Evolutionary conservation across 2,888 invertebrate species (phyloP), one percentile per base, ranked within the genome.

Genomic region (Rhamphomyia laevipes): DNA sequence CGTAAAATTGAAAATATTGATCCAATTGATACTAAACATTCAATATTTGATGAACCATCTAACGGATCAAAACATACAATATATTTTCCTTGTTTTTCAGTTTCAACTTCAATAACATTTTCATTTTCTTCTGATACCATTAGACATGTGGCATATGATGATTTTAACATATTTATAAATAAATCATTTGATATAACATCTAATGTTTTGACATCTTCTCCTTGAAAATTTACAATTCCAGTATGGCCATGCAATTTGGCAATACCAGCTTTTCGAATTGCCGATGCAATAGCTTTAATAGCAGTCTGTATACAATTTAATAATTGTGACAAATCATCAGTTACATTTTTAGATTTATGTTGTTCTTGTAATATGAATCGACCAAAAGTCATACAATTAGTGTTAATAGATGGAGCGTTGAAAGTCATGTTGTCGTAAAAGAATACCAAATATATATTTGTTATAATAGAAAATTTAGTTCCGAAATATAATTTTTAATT

Each of bases 21-120:
- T 30, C 97, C 97, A 51, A 99, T 95, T 1, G 97, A 96, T 0
- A 93, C 95, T 11, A 97, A 77, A 58, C 96, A 97, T 65, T 99
- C 97, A 61, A 99, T 99, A 69, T 99, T 99, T 1, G 97, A 97
- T 0, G 96, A 96, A 1, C 97, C 97, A 68, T 99, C 99, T 51
- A 99, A 74, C 0, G 97, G 97, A 72, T 99, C 97, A 71, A 99
- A 97, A 62, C 91, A 90, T 1, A 99, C 95, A 51, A 99, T 84
- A 70, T 99, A 97, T 74, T 96, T 97, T 33, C 97, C 97, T 63
- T 84, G 84, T 58, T 81, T 82, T 48, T 93, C 92, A 0, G 78
- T 77, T 62, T 96, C 95, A 16, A 84, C 86, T 73, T 92, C 86
- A 59, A 96, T 90, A 13, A 85, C 82, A 13, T 83, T 77, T 53